A percentile compares a stretch with the other conserved stretches of the same genome.
These are phyloP conservation scores for Novumbra hubbsi DNA, from an alignment of 2,797 vertebrate species.

Conservation along the genomic window DNA sequence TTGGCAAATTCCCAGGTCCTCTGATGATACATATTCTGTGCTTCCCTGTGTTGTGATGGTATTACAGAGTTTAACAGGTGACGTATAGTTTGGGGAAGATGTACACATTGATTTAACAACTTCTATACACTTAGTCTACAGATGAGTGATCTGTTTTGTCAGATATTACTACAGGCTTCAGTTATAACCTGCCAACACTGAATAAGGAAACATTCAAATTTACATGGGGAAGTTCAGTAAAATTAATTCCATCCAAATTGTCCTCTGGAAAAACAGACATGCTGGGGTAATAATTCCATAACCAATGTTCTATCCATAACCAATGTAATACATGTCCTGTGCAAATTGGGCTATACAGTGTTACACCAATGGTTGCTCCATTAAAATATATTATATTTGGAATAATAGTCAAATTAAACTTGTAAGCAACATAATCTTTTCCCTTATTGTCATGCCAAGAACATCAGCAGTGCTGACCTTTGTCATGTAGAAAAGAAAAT, in stretches of 20 bases:
- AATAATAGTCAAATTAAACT: conserved; percentile 30
- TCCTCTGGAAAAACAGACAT: conserved; percentile 54
- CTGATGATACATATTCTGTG: too few species aligned
- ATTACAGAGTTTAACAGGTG: too few species aligned
- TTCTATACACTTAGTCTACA: too few species aligned
- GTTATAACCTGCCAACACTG: too few species aligned
- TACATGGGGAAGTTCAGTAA: neutral
- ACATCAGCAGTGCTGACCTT: conserved; percentile 23
- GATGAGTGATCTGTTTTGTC: neutral
- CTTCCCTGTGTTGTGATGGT: too few species aligned
- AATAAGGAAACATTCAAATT: too few species aligned
- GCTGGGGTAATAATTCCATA: too few species aligned
- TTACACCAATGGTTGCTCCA: conserved; percentile 57
- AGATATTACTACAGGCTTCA: neutral
- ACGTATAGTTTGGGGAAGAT: too few species aligned
- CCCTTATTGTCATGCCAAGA: conserved; percentile 46
- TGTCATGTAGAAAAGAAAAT: conserved; percentile 27
- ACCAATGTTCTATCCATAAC: too few species aligned
- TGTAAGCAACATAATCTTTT: conserved; percentile 44
- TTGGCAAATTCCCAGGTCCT: too few species aligned
- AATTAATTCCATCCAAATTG: conserved; percentile 14
- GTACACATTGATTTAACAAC: too few species aligned
- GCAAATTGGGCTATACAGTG: conserved; percentile 47
- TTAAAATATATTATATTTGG: conserved; percentile 37
- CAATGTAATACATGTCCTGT: too few species aligned